Evolutionary conservation across 2,888 invertebrate species (phyloP).

Genomic region (Molorchus minor): DNA sequence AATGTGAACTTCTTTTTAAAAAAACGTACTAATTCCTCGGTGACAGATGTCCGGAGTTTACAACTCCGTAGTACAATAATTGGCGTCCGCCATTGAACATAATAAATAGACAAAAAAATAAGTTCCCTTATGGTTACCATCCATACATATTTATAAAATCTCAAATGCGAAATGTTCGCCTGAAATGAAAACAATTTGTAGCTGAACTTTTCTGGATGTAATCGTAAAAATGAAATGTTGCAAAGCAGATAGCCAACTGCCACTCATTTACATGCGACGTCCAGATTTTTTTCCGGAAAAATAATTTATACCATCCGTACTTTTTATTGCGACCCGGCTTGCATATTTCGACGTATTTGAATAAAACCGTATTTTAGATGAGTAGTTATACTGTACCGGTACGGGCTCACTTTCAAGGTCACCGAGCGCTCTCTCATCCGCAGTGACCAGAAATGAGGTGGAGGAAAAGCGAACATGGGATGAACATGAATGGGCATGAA

Average conservation of each 20-base stretch:
- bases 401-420: too few species aligned
- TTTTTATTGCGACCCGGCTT: background rate
- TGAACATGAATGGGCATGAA: too few species aligned
- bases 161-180: slow-evolving; percentile 36
- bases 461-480: too few species aligned
- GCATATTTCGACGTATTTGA: background rate
- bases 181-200: slow-evolving; percentile 37
- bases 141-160: slow-evolving; percentile 48
- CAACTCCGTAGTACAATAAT: slow-evolving; percentile 36
- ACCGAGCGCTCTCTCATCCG: too few species aligned
- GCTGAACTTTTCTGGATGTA: slow-evolving; percentile 31
- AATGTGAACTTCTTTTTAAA: too few species aligned
- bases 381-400: too few species aligned
- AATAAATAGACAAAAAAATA: slow-evolving; percentile 41
- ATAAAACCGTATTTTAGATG: background rate
- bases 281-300: slow-evolving; percentile 29
- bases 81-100: slow-evolving; percentile 31
- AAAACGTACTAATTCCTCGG: too few species aligned
- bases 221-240: slow-evolving; percentile 43
- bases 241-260: slow-evolving; percentile 42
- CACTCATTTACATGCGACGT: slow-evolving; percentile 45
- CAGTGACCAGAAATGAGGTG: too few species aligned
- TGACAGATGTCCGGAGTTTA: slow-evolving; percentile 4
- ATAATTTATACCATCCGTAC: background rate
- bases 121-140: slow-evolving; percentile 36